phyloP scores from a whole-genome alignment of 2,888 invertebrate species.

The Marronus borbonicus region DNA sequence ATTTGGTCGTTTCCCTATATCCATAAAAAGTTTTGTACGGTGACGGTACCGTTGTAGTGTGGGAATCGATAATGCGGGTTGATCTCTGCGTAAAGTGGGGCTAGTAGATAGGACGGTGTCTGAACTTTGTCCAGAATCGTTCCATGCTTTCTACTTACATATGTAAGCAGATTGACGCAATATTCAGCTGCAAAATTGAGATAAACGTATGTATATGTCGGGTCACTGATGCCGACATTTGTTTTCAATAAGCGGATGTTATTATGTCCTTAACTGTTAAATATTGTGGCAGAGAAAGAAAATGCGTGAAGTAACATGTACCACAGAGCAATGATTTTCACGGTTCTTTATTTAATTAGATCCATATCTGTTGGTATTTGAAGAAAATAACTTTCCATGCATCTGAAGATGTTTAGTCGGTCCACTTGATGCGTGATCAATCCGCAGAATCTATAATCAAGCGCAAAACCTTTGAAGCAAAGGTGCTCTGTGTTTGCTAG shows the following conservation, averaged over 20 bases:
- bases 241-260: slow-evolving; percentile 32
- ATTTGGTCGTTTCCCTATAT: slow-evolving; percentile 31
- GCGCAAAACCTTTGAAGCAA: too few relatives aligned
- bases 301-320: too few relatives aligned
- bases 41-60: not conserved
- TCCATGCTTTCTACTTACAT: not conserved
- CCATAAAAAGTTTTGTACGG: slow-evolving; percentile 38
- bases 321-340: too few relatives aligned
- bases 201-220: slow-evolving; percentile 12
- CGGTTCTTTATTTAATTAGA: too few relatives aligned
- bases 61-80: slow-evolving; percentile 39
- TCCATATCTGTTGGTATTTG: too few relatives aligned
- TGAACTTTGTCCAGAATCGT: not conserved
- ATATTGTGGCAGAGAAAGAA: too few relatives aligned
- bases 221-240: slow-evolving; percentile 22
- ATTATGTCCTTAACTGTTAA: too few relatives aligned
- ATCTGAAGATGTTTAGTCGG: too few relatives aligned
- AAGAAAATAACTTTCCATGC: too few relatives aligned
- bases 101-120: not conserved
- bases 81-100: slow-evolving; percentile 22
- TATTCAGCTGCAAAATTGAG: not conserved
- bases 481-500: too few relatives aligned
- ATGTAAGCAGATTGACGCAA: not conserved
- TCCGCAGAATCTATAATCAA: too few relatives aligned
- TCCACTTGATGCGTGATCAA: too few relatives aligned